phyloP scores from a whole-genome alignment of 2,888 invertebrate species.

The Arrhopalites spinosus region DNA sequence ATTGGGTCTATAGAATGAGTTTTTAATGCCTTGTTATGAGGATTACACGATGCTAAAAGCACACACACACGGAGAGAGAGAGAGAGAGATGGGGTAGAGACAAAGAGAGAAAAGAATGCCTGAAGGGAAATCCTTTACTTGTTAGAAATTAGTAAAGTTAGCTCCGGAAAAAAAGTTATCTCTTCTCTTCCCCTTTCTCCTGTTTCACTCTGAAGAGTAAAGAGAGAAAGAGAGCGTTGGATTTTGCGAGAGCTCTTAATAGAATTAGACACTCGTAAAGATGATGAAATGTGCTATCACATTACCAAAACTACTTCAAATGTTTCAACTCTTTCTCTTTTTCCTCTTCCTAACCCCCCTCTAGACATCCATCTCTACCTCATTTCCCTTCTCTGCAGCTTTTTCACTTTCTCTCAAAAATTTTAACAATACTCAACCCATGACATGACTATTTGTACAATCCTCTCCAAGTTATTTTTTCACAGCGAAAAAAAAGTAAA shows the following conservation, averaged over 20 bases:
- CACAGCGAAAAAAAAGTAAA: no score
- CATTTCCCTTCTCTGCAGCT: no score
- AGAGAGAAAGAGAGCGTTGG: neutral
- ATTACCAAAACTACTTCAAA: constrained; percentile 21
- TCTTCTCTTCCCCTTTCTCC: neutral
- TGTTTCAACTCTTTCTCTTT: neutral
- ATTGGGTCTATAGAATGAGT: constrained; percentile 4
- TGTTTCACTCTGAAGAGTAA: neutral
- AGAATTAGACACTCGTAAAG: constrained; percentile 38
- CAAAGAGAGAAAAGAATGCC: neutral
- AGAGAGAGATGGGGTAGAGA: neutral
- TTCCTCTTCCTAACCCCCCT: neutral
- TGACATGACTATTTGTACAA: no score
- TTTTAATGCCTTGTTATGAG: constrained; percentile 23
- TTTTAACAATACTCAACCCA: no score
- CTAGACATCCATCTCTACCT: neutral
- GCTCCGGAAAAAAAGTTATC: constrained; percentile 8
- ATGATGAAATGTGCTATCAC: constrained; percentile 32
- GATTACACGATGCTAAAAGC: neutral
- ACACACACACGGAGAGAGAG: neutral
- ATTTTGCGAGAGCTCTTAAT: constrained; percentile 20
- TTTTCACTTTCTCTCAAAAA: neutral
- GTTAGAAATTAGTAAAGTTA: constrained; percentile 18
- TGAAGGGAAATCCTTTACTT: constrained; percentile 5
- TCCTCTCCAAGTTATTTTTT: no score